Conservation (phyloP, 35 echinoderm and acorn worm species). For the Heliocidaris erythrogramma region DNA sequence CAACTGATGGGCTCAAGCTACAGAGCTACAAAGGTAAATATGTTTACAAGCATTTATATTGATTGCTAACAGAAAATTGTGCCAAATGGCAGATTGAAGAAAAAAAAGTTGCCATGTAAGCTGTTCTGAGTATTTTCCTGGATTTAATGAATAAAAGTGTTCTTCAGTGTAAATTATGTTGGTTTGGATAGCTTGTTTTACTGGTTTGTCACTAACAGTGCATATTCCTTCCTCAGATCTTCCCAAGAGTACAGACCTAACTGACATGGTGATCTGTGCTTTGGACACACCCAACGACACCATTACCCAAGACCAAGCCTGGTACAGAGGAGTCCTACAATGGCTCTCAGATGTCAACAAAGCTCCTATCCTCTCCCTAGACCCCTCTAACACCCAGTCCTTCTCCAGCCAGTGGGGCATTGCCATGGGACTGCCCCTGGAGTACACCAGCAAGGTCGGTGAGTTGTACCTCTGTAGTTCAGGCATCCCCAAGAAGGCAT, state of each 20-base stretch:
- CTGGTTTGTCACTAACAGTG: background rate
- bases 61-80: too few relatives aligned
- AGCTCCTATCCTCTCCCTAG: conserved; percentile 54
- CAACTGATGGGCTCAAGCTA: conserved; percentile 73
- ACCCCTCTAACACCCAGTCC: conserved; percentile 63
- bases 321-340: conserved; percentile 55
- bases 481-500: conserved; percentile 75
- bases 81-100: too few relatives aligned
- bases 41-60: too few relatives aligned
- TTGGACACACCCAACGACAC: conserved; percentile 64
- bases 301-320: conserved; percentile 53
- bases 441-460: conserved; percentile 53
- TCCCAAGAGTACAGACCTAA: conserved; percentile 26
- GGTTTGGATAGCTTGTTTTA: too few relatives aligned
- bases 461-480: conserved; percentile 70
- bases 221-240: conserved; percentile 9
- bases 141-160: too few relatives aligned
- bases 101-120: too few relatives aligned
- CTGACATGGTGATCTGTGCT: conserved; percentile 66
- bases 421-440: conserved; percentile 57
- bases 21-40: conserved; percentile 54
- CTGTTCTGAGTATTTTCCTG: too few relatives aligned
- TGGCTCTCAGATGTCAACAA: conserved; percentile 53
- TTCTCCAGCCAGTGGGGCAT: conserved; percentile 52
- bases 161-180: too few relatives aligned